phyloP scores from a whole-genome alignment of 2,888 invertebrate genomes.

The Heliconius sara region DNA sequence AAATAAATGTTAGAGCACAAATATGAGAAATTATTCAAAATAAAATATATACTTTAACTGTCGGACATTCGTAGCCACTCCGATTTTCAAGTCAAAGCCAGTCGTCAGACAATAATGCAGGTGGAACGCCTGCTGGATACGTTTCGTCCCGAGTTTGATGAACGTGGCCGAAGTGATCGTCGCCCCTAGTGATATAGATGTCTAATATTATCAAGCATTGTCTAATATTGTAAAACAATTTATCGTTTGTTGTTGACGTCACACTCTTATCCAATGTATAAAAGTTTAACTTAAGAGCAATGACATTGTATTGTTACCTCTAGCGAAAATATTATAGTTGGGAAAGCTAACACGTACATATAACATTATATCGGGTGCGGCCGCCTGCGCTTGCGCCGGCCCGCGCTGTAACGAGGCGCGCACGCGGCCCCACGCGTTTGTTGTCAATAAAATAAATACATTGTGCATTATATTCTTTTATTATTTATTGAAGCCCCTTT shows the following conservation, averaged over 20 bases:
- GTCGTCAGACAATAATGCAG: conserved; percentile 19
- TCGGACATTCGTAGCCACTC: conserved; percentile 15
- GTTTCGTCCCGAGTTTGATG: background rate
- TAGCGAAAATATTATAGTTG: conserved; percentile 45
- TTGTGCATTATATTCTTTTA: conserved; percentile 48
- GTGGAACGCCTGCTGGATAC: background rate
- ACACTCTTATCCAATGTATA: conserved; percentile 36
- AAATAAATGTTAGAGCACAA: conserved; percentile 35
- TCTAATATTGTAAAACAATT: conserved; percentile 36
- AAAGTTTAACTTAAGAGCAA: conserved; percentile 35
- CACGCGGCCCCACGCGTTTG: conserved; percentile 58
- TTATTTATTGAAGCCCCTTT: conserved; percentile 31
- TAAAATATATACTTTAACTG: conserved; percentile 14
- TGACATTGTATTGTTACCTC: conserved; percentile 41
- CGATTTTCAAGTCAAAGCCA: background rate
- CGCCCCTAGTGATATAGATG: conserved; percentile 22
- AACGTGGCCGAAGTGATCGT: background rate
- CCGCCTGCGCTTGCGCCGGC: conserved; percentile 2
- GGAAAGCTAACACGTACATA: conserved; percentile 41
- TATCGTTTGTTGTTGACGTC: conserved; percentile 42
- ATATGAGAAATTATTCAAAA: conserved; percentile 20
- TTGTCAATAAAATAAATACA: conserved; percentile 75
- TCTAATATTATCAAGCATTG: conserved; percentile 21
- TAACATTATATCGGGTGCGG: conserved; percentile 44
- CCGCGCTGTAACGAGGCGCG: background rate